Conservation (phyloP, 2,113 vertebrate species). For the Eptatretus burgeri region DNA sequence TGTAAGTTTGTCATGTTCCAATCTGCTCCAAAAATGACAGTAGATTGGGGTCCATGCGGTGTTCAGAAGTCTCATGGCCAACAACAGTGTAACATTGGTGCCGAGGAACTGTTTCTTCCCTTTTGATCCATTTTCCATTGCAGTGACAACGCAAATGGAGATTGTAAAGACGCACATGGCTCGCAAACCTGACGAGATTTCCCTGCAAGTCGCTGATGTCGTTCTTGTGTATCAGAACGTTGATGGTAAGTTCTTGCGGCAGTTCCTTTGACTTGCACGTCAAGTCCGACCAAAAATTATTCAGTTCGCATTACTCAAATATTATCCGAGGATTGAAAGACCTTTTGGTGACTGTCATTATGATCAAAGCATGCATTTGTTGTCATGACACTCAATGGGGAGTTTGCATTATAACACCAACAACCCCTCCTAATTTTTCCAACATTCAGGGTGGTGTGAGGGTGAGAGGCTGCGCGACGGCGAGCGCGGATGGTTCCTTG, state of each 20-base stretch:
- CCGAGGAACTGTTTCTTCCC: neutral
- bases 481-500: conserved; percentile 58
- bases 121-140: conserved; percentile 14
- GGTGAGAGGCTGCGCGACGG: conserved; percentile 61
- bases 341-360: no score
- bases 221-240: conserved; percentile 51
- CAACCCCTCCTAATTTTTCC: no score
- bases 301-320: no score
- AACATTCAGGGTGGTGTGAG: conserved; percentile 50
- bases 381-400: no score
- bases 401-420: no score
- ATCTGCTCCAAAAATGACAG: neutral
- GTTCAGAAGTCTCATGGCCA: neutral
- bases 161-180: conserved; percentile 51
- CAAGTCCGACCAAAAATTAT: no score
- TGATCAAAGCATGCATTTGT: no score
- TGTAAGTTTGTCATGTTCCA: neutral
- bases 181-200: conserved; percentile 64
- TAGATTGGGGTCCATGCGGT: neutral
- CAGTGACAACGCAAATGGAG: conserved; percentile 39
- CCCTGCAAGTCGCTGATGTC: conserved; percentile 73
- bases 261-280: no score
- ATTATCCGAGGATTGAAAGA: no score
- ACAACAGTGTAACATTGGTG: neutral
- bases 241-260: conserved; percentile 29